Evolutionary conservation across 2,888 invertebrate genomes (phyloP), one percentile per base, ranked within the genome.

Genomic region (Rutpela maculata): DNA sequence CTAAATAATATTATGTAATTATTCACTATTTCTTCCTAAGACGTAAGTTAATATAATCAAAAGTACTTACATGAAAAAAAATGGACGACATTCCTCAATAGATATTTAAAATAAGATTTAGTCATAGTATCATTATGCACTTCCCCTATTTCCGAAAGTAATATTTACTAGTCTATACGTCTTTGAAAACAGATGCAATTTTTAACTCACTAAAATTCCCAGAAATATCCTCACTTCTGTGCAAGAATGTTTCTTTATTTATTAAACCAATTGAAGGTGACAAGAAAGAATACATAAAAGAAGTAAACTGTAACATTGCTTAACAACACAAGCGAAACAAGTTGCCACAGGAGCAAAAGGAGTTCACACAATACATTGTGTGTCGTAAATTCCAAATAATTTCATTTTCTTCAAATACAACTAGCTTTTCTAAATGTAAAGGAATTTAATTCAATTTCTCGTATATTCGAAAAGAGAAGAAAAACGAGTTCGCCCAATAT

Each of bases 201-300:
- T 35, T 31, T 17, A 63, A 63, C 18, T 59, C 19, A 35, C 5
- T 12, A 17, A 18, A 59, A 26, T 38, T 15, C 4, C 22, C 60
- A 35, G 43, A 10, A 17, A 17, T 38, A 17, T n/a, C 43, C 12
- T 17, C 65, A 43, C 65, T 18, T 38, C 17, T 35, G n/a, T 63
- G 43, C 12, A 43, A 65, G 65, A 43, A 43, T 15, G 43, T 43
- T 1, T 43, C 15, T 43, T 43, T 43, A 65, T 65, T 65, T 65
- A 38, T 11, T 15, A 9, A 38, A 18, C 38, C 38, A 38, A 43
- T 65, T 19, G 38, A 35, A 9, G 65, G 11, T 43, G 65, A 17
- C 65, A 65, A 43, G 65, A 43, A 43, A 38, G 65, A 18, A 17
- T n/a, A 10, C 4, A 65, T 10, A 35, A 63, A 65, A 65, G 38